phyloP scores from a whole-genome alignment of 2,888 invertebrate genomes.

The Melieria omissa region DNA sequence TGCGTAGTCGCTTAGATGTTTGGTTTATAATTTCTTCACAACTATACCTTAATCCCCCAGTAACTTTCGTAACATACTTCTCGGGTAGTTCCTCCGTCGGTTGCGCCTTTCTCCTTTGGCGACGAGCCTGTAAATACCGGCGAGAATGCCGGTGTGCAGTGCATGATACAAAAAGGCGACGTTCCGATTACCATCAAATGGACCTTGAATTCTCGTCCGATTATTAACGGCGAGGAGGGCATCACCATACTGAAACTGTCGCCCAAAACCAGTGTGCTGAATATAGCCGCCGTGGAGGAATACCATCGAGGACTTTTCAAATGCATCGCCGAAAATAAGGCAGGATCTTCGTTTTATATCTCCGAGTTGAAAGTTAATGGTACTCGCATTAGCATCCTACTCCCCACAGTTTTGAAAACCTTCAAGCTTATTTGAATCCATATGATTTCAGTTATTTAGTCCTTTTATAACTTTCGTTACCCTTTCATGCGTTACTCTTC shows the following conservation, averaged over 20 bases:
- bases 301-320: constrained; percentile 80
- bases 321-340: constrained; percentile 78
- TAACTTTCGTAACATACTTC: neutral
- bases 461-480: too few relatives aligned
- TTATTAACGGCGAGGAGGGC: constrained; percentile 69
- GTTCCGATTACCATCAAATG: constrained; percentile 81
- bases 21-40: constrained; percentile 37
- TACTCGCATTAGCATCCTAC: constrained; percentile 53
- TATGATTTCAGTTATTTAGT: neutral
- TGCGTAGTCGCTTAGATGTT: constrained; percentile 21
- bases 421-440: constrained; percentile 10
- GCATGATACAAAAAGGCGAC: constrained; percentile 82
- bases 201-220: constrained; percentile 70
- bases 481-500: too few relatives aligned
- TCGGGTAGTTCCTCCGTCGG: constrained; percentile 74
- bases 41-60: constrained; percentile 12
- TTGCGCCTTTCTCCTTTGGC: constrained; percentile 77
- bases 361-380: constrained; percentile 80
- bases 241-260: constrained; percentile 69
- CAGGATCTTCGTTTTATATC: constrained; percentile 75
- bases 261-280: constrained; percentile 74
- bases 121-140: constrained; percentile 77
- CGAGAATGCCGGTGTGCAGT: constrained; percentile 76
- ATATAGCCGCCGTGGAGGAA: constrained; percentile 75
- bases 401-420: neutral